Evolutionary conservation across 2,113 vertebrate species (phyloP), one percentile per base, ranked within the genome.

Genomic region (Poeciliopsis turrubarensis): DNA sequence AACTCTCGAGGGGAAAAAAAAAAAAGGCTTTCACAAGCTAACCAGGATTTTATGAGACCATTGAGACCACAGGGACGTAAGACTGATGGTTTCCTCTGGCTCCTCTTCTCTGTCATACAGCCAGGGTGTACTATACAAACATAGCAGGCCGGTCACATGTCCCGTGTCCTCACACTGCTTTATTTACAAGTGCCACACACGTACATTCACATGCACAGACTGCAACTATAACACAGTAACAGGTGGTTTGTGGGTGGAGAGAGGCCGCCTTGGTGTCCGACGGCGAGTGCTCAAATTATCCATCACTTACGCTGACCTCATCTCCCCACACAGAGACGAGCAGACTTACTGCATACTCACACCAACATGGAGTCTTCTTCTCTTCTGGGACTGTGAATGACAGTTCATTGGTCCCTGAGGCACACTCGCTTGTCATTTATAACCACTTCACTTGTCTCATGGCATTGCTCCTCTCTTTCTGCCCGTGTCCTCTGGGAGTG

Each of bases 171-270:
- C 71, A 81, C 83, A 70, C 83, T 79, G 70, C 63, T 37, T 79
- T 73, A 77, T 69, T 75, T 57, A 69, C 54, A 76, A 75, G 69
- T 26, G 22, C 14, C 32, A 47, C 34, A 72, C 25, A 27, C 51
- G 47, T 65, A 19, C 70, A 44, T 32, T 29, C 5, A 19, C 72
- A 34, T 15, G 51, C 64, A 65, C 71, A 80, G 65, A 32, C 66
- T 70, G 87, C 41, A 73, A 74, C 68, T 79, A 39, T 85, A 78
- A 82, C 80, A 80, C 73, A 66, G 60, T 80, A 89, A 87, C 90
- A 92, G 91, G 89, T 87, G 89, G 86, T 82, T 72, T 70, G 91
- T 90, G 88, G 91, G 88, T 51, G 87, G 84, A 83, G 83, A 63
- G 67, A 83, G 39, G 84, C 79, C 73, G 74, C 54, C 73, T 65